These are phyloP conservation scores for Alouatta palliata DNA, from an alignment of 2,113 vertebrate genomes.

Conservation along the genomic window DNA sequence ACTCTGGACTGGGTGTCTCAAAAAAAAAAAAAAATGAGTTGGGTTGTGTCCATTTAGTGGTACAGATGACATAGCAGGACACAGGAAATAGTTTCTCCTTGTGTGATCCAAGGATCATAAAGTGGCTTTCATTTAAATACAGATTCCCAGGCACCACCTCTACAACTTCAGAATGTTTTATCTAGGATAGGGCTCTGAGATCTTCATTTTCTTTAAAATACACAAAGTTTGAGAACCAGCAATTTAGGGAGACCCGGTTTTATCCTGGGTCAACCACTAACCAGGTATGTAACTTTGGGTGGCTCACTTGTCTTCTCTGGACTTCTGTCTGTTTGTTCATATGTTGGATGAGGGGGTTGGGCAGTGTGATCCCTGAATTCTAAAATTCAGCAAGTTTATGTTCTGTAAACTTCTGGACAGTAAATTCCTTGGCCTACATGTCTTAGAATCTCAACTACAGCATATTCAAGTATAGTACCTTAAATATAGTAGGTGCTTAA, in stretches of 20 bases:
- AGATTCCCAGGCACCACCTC: neutral
- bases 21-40: neutral
- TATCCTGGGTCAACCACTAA: neutral
- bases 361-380: neutral
- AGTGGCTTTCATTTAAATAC: neutral
- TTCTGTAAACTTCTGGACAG: constrained; percentile 32
- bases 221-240: neutral
- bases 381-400: constrained; percentile 43
- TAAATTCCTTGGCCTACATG: constrained; percentile 34
- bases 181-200: neutral
- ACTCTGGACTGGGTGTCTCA: no score
- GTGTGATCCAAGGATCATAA: neutral
- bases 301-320: neutral
- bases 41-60: neutral
- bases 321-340: constrained; percentile 38
- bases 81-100: neutral
- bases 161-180: neutral
- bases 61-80: neutral
- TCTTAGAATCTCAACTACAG: neutral
- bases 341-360: neutral
- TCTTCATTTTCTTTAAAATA: constrained; percentile 16
- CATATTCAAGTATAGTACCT: constrained; percentile 23
- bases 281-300: neutral
- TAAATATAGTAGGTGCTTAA: neutral
- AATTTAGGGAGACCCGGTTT: neutral